Evolutionary conservation across 2,888 invertebrate genomes (phyloP).

Genomic region (Tenthredo livida): DNA sequence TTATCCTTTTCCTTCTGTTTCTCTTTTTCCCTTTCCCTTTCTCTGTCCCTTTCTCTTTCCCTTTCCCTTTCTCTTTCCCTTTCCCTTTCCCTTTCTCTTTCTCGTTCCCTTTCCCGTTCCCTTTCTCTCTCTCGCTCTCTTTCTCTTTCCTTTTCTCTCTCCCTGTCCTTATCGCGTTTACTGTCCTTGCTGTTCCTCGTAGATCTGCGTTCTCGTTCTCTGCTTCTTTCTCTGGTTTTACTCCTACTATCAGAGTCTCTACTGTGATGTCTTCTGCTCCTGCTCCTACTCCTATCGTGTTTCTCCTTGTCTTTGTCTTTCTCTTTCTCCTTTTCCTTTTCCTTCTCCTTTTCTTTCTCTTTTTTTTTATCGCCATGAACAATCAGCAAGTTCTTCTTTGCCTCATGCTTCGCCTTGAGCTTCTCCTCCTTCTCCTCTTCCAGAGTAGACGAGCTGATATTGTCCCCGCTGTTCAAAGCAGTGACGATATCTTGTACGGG

Average conservation of each 20-base stretch:
- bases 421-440: constrained; percentile 62
- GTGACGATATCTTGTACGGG: constrained; percentile 85
- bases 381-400: constrained; percentile 49
- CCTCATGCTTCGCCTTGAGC: constrained; percentile 56
- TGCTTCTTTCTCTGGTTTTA: constrained; percentile 69
- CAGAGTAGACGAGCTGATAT: constrained; percentile 63
- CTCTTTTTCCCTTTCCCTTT: constrained; percentile 66
- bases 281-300: constrained; percentile 63
- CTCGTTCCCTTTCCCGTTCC: constrained; percentile 63
- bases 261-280: constrained; percentile 66
- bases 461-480: constrained; percentile 80
- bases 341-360: constrained; percentile 65
- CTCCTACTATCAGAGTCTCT: constrained; percentile 65
- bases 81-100: constrained; percentile 57
- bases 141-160: constrained; percentile 65
- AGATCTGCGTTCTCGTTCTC: constrained; percentile 69
- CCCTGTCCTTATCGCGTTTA: constrained; percentile 60
- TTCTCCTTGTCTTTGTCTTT: constrained; percentile 61
- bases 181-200: constrained; percentile 53
- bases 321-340: constrained; percentile 61
- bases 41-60: constrained; percentile 68
- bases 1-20: constrained; percentile 60
- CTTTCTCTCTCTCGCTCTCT: constrained; percentile 64
- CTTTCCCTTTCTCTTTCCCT: constrained; percentile 56
- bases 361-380: constrained; percentile 68